Evolutionary conservation across 2,113 vertebrate genomes (phyloP), one percentile per base, ranked within the genome.

Genomic region (Chascanopsetta lugubris): DNA sequence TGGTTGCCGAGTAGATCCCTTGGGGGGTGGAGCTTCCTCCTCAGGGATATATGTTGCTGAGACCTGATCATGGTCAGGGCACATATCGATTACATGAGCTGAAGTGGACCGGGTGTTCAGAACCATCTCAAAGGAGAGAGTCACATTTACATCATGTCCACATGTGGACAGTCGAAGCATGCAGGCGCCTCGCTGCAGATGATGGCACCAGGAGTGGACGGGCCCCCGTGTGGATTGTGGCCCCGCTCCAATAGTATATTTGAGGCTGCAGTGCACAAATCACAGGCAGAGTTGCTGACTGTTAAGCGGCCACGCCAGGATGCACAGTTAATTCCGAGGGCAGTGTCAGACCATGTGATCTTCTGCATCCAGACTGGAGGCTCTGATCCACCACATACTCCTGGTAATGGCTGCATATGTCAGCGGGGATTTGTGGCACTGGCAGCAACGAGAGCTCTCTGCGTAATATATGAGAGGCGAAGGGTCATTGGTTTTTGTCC

Each of bases 201-300:
- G 62, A 68, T 56, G 49, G 64, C 53, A 9, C 2, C 27, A 49
- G 7, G 13, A 64, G 32, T 75, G 59, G 69, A 47, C 55, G 48
- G 45, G 69, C 51, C 53, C 21, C 15, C 8, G 0, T 59, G 63
- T 38, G 65, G 79, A 91, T 91, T 84, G 88, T 84, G 83, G 84
- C 82, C 43, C 38, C 5, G 21, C 29, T 79, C 79, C 77, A 77
- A 61, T 71, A 18, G 46, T 85, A 81, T 48, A 74, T 88, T 73
- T 77, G 64, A 76, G 55, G 61, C 75, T 53, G 85, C 84, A 77
- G 73, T 49, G 58, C 82, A 90, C 90, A 93, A 91, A 92, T 91
- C 91, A 89, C 76, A 21, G 46, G 27, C 63, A 88, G 84, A 91
- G 81, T 87, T 90, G 92, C 92, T 93, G 90, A 93, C 88, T 87